Evolutionary conservation across 1,140 invertebrate genomes (phyloP), one percentile per base, ranked within the genome.

Genomic region (Drosophila mayri): DNA sequence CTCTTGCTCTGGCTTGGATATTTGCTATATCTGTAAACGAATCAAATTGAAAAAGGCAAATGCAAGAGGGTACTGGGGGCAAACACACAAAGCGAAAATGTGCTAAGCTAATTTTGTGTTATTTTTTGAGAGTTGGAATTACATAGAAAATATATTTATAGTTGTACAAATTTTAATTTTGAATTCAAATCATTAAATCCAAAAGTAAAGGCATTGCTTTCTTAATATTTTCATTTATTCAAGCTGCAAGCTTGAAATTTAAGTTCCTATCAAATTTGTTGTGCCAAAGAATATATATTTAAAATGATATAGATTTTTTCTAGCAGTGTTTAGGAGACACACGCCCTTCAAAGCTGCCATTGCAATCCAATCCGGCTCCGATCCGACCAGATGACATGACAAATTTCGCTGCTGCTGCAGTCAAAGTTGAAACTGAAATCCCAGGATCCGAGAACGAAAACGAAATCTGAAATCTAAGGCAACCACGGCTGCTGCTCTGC

Each of bases 21-120:
- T 63, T 55, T 80, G 61, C 49, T 61, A 55, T 80, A 66, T 70
- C 77, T 61, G 72, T 62, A 62, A 80, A 71, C 66, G 66, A 70
- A 70, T 70, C 66, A 70, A 70, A 70, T 70, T 70, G 66, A 67
- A 70, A 70, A 70, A 70, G 66, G 66, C 62, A 67, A 68, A 66
- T 66, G 65, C 61, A n/a, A 62, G 41, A 30, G 37, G 57, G 37
- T 20, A 47, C 12, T 20, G 44, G 32, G 43, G 9, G 18, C 2
- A 11, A 6, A 0, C 1, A 16, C 46, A 54, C 61, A n/a, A 12
- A n/a, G n/a, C n/a, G 37, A 66, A 52, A 52, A 35, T 1, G 3
- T 6, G 0, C 2, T 5, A 4, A 8, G 35, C 12, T 25, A 14
- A 32, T 32, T 43, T 32, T 30, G 28, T 7, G 0, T 30, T 30